Percentiles rank a stretch among this genome's conserved stretches.
phyloP scores from a whole-genome alignment of 2,113 vertebrate species.

The Macquaria australasica region DNA sequence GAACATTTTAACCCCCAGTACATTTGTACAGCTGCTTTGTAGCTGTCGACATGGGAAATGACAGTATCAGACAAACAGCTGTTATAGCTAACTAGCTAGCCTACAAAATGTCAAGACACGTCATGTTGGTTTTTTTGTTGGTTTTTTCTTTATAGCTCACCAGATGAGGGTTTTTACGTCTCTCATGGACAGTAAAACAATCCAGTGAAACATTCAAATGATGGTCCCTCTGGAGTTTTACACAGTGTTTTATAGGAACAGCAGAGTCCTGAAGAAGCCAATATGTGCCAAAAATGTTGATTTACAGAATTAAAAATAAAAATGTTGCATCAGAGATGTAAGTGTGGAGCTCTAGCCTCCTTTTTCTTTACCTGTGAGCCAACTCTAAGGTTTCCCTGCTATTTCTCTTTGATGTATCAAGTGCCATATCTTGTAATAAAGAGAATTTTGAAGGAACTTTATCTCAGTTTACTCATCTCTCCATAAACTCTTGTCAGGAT shows the following conservation, averaged over 20 bases:
- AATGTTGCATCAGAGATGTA: background rate
- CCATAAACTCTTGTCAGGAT: background rate
- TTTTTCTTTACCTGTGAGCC: background rate
- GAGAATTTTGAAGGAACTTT: background rate
- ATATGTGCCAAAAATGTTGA: background rate
- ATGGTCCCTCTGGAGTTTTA: background rate
- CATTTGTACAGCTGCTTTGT: background rate
- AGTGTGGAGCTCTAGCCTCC: background rate
- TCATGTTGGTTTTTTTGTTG: background rate
- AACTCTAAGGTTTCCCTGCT: background rate
- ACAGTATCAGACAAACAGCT: slow-evolving; percentile 4
- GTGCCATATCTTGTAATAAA: background rate
- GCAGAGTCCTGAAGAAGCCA: background rate
- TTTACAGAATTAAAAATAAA: background rate
- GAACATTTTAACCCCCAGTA: background rate
- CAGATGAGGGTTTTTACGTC: background rate
- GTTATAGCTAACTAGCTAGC: background rate
- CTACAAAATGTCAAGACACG: slow-evolving; percentile 1
- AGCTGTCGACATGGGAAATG: slow-evolving; percentile 6
- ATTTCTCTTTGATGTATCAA: background rate
- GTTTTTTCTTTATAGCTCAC: slow-evolving; percentile 1
- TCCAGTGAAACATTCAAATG: background rate
- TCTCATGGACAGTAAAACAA: background rate
- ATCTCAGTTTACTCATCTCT: background rate
- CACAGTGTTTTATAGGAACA: background rate